Conservation (phyloP, 2,797 vertebrate species). For the Gymnodraco acuticeps region DNA sequence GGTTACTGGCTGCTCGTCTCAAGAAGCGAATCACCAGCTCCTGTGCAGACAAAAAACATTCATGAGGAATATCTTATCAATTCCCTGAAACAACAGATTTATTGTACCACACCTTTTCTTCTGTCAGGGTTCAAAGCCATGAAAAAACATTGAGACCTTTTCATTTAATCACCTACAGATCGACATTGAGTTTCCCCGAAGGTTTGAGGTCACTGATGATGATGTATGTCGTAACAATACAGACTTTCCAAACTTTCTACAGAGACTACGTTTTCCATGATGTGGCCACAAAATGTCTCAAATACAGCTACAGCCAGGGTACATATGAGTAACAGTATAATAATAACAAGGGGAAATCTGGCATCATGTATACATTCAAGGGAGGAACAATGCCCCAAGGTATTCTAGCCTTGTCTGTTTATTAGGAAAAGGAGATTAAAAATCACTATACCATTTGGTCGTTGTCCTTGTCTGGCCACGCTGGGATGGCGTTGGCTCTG, state of each 20-base stretch:
- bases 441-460: slow-evolving; percentile 91
- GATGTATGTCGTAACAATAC: slow-evolving; percentile 59
- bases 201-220: slow-evolving; percentile 59
- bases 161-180: slow-evolving; percentile 18
- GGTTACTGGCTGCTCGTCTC: slow-evolving; percentile 91
- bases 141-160: slow-evolving; percentile 24
- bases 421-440: slow-evolving; percentile 41
- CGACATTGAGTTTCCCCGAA: slow-evolving; percentile 49
- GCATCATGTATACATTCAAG: slow-evolving; percentile 53
- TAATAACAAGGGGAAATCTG: slow-evolving; percentile 65
- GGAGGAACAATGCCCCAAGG: slow-evolving; percentile 50
- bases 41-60: slow-evolving; percentile 74
- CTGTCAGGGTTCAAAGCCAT: slow-evolving; percentile 12
- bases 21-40: slow-evolving; percentile 95
- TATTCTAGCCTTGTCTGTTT: slow-evolving; percentile 42
- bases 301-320: slow-evolving; percentile 53
- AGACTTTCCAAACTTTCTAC: slow-evolving; percentile 73
- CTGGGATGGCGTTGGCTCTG: slow-evolving; percentile 79
- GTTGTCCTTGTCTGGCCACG: slow-evolving; percentile 90
- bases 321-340: slow-evolving; percentile 60
- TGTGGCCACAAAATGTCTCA: slow-evolving; percentile 59
- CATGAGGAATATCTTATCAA: slow-evolving; percentile 15
- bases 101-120: slow-evolving; percentile 4
- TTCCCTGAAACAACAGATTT: slow-evolving; percentile 35
- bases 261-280: slow-evolving; percentile 62